Percentiles rank a stretch among this genome's conserved stretches.
phyloP scores from a whole-genome alignment of 1,140 invertebrate genomes.

The Eriocheir sinensis region DNA sequence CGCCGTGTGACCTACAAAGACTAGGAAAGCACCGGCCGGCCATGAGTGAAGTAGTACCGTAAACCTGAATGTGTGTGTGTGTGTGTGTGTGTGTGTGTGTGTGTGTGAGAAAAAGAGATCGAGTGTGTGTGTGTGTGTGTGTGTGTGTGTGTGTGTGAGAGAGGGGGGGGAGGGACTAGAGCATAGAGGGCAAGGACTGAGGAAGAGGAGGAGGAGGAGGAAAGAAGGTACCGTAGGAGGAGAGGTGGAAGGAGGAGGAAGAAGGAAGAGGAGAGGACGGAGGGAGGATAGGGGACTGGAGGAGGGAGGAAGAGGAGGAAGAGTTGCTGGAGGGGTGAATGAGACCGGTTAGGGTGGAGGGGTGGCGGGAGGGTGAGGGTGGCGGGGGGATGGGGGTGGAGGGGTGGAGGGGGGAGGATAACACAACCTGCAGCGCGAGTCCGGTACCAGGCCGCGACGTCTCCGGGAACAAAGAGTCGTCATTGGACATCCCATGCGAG shows the following conservation, averaged over 20 bases:
- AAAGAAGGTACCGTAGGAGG: not conserved
- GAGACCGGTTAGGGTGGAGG: too few species aligned
- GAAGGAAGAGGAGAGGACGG: too few species aligned
- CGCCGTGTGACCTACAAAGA: not conserved
- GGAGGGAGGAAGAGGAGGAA: too few species aligned
- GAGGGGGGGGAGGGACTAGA: not conserved
- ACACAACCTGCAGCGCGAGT: not conserved
- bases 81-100: too few species aligned
- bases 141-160: too few species aligned
- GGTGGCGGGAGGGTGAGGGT: too few species aligned
- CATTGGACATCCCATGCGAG: not conserved
- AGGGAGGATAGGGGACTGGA: too few species aligned
- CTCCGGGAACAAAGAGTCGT: conserved; percentile 9
- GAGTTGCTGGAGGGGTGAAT: too few species aligned
- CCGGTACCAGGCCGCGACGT: not conserved
- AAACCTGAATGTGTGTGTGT: conserved; percentile 12
- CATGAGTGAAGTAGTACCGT: conserved; percentile 23
- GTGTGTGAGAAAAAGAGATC: not conserved
- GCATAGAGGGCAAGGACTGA: too few species aligned
- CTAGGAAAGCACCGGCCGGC: not conserved
- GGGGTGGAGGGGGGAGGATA: not conserved
- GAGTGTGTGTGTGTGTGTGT: too few species aligned
- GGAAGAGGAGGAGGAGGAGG: not conserved
- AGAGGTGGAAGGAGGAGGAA: not conserved
- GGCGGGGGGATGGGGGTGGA: too few species aligned